Percentiles rank a stretch among this genome's conserved stretches.
These are phyloP conservation scores for Ceratina australensis DNA, from an alignment of 1,140 invertebrate species.

Conservation along the genomic window DNA sequence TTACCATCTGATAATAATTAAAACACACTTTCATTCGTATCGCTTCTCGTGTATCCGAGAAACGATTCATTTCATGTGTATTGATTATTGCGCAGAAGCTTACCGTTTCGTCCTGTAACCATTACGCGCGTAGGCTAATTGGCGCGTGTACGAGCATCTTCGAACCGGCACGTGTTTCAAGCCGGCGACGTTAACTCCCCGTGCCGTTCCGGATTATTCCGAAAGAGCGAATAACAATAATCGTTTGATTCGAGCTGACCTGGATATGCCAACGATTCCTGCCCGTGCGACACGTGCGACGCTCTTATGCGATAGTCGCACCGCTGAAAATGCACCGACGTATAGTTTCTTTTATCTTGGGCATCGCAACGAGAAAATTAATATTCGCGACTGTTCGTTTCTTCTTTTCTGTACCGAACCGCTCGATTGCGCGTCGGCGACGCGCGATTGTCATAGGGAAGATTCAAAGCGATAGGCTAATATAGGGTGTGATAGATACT, in stretches of 20 bases:
- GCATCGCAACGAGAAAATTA: slow-evolving; percentile 6
- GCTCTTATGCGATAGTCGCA: background rate
- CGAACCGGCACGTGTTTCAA: background rate
- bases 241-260: slow-evolving; percentile 64
- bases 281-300: slow-evolving; percentile 11
- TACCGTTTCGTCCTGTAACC: too few species aligned
- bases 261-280: slow-evolving; percentile 40
- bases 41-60: too few species aligned
- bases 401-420: background rate
- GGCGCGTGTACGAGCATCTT: slow-evolving; percentile 4
- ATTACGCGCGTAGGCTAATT: too few species aligned
- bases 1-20: too few species aligned
- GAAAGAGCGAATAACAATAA: slow-evolving; percentile 71
- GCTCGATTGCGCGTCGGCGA: too few species aligned
- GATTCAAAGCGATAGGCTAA: too few species aligned
- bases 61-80: too few species aligned
- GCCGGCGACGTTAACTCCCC: slow-evolving; percentile 61
- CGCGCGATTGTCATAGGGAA: too few species aligned
- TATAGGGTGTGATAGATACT: too few species aligned
- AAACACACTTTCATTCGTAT: too few species aligned
- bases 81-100: too few species aligned
- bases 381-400: background rate
- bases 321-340: background rate
- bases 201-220: slow-evolving; percentile 54
- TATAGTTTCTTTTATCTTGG: slow-evolving; percentile 33